A percentile compares a stretch with the other conserved stretches of the same genome.
phyloP scores from a whole-genome alignment of 2,797 vertebrate species.

The Argyrosomus regius region DNA sequence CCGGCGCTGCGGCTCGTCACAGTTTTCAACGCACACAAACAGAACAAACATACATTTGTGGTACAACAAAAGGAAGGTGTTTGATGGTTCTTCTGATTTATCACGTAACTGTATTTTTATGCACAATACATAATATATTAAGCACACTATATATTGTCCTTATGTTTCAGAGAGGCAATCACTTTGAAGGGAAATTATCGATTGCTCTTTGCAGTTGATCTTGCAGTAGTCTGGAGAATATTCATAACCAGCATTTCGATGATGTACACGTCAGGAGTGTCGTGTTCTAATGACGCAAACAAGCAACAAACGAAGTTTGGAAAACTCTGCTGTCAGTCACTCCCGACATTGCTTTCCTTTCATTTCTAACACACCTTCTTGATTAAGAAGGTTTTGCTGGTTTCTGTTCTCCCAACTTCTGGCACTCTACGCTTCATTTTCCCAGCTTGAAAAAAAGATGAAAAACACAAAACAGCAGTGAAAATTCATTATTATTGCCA shows the following conservation, averaged over 20 bases:
- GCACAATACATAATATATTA: conserved; percentile 73
- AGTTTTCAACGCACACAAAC: conserved; percentile 66
- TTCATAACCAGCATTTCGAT: conserved; percentile 68
- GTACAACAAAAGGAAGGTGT: conserved; percentile 62
- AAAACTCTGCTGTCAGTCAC: conserved; percentile 55
- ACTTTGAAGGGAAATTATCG: conserved; percentile 36
- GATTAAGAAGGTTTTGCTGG: conserved; percentile 71
- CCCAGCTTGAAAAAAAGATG: conserved; percentile 35
- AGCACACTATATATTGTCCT: conserved; percentile 67
- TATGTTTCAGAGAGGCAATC: conserved; percentile 64
- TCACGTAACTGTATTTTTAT: conserved; percentile 65
- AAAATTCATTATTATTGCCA: conserved; percentile 6
- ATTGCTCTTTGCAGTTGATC: conserved; percentile 63
- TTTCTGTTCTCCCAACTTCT: conserved; percentile 59
- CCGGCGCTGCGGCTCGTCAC: conserved; percentile 31
- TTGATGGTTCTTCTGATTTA: conserved; percentile 51
- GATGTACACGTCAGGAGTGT: conserved; percentile 59
- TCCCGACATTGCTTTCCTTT: conserved; percentile 36
- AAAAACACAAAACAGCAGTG: conserved; percentile 11
- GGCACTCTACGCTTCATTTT: conserved; percentile 27
- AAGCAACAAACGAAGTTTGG: conserved; percentile 63
- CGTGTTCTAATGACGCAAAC: conserved; percentile 68
- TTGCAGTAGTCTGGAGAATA: conserved; percentile 62
- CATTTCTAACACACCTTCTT: conserved; percentile 57
- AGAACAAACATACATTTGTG: conserved; percentile 60